phyloP scores from a whole-genome alignment of 2,888 invertebrate genomes.

The Andrena praecox region DNA sequence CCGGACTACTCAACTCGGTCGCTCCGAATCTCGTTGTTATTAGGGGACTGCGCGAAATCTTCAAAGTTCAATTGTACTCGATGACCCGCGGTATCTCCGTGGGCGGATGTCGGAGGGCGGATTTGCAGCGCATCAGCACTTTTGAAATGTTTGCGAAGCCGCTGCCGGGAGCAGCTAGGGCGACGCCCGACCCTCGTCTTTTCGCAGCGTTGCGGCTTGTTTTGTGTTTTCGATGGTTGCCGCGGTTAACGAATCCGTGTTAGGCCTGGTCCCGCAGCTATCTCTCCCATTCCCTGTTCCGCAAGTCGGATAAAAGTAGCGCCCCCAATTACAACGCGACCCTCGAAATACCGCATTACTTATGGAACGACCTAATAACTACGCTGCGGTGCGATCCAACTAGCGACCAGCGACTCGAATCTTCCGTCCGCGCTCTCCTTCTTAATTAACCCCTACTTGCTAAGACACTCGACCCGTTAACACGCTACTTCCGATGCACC shows the following conservation, averaged over 20 bases:
- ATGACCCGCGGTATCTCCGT: conserved; percentile 49
- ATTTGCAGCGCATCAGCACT: conserved; percentile 56
- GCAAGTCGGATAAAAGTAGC: too few relatives aligned
- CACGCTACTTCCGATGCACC: conserved; percentile 54
- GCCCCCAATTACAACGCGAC: background rate
- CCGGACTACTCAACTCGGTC: conserved; percentile 48
- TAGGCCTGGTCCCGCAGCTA: conserved; percentile 12
- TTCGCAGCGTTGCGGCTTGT: conserved; percentile 18
- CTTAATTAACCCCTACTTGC: conserved; percentile 64
- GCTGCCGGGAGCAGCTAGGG: conserved; percentile 2
- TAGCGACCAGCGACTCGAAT: conserved; percentile 30
- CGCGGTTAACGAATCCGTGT: conserved; percentile 28
- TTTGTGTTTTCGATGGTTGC: conserved; percentile 14
- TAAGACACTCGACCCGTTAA: conserved; percentile 69
- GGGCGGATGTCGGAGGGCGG: conserved; percentile 20
- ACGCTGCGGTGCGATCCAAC: conserved; percentile 47
- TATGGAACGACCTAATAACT: conserved; percentile 29
- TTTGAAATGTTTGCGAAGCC: conserved; percentile 47
- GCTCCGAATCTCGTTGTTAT: conserved; percentile 48
- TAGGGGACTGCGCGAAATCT: conserved; percentile 52
- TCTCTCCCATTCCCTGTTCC: background rate
- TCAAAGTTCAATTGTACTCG: conserved; percentile 57
- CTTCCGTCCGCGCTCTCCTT: conserved; percentile 22
- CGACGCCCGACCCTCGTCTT: conserved; percentile 20
- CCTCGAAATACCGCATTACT: conserved; percentile 13